Evolutionary conservation across 2,113 vertebrate species (phyloP).

Genomic region (Neoarius graeffei): DNA sequence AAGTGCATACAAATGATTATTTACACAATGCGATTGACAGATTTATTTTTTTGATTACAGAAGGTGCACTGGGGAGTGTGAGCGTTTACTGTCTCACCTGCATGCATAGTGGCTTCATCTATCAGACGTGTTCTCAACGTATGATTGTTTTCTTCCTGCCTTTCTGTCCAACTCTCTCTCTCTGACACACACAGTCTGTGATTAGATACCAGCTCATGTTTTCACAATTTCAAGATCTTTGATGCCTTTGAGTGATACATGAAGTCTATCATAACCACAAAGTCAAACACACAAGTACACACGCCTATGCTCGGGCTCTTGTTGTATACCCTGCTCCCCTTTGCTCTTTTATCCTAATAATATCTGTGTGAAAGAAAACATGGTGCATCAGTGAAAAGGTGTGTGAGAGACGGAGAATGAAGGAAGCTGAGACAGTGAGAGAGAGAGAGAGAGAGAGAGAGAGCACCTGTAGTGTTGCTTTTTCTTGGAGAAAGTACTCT

Average conservation of each 20-base stretch:
- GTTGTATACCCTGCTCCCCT: background rate
- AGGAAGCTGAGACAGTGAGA: background rate
- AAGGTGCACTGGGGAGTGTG: background rate
- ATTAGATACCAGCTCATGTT: background rate
- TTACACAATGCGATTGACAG: conserved; percentile 5
- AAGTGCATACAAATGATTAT: conserved; percentile 22
- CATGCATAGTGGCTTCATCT: background rate
- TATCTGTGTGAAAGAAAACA: background rate
- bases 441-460: too few species aligned
- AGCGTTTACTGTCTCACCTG: background rate
- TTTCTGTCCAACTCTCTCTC: background rate
- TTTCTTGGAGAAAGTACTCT: conserved; percentile 49
- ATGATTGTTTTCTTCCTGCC: background rate
- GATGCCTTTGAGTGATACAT: background rate
- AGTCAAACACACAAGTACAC: background rate
- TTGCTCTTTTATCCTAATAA: conserved; percentile 2
- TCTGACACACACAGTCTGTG: background rate
- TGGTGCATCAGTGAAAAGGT: background rate
- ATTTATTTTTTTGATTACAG: background rate
- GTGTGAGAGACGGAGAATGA: too few species aligned
- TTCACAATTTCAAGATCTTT: background rate
- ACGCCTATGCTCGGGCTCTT: background rate
- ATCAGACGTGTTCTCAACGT: background rate
- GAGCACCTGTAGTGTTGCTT: conserved; percentile 34
- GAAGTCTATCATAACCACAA: background rate